Percentiles rank a stretch among this genome's conserved stretches.
These are phyloP conservation scores for Xerus inauris DNA, from an alignment of 2,113 vertebrate species.

Conservation along the genomic window DNA sequence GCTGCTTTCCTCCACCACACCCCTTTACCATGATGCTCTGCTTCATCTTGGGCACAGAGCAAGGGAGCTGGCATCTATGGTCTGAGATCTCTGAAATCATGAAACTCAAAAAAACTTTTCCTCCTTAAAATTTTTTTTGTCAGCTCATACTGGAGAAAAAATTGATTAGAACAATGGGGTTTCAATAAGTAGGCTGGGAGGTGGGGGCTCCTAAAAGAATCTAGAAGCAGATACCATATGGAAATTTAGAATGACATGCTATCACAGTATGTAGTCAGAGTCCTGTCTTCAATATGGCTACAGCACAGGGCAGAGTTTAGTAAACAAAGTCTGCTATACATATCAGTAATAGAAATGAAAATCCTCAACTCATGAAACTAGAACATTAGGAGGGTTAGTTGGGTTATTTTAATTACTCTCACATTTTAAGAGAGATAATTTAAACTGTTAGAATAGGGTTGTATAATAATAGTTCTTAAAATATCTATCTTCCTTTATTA, in stretches of 20 bases:
- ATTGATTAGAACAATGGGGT: no score
- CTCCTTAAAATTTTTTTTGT: no score
- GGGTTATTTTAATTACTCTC: neutral
- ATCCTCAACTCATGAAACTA: neutral
- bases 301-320: accelerated
- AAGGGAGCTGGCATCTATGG: no score
- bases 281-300: neutral
- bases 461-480: neutral
- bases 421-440: neutral
- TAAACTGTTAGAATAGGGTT: neutral
- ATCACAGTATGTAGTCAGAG: neutral
- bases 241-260: neutral
- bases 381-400: neutral
- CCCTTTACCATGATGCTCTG: no score
- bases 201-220: neutral
- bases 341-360: neutral
- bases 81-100: no score
- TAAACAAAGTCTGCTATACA: neutral
- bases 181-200: neutral
- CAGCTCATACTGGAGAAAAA: no score
- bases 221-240: neutral
- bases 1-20: no score
- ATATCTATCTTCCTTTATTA: neutral
- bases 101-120: no score
- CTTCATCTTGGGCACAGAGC: no score